Evolutionary conservation across 2,888 invertebrate genomes (phyloP).

Genomic region (Aricia artaxerxes): DNA sequence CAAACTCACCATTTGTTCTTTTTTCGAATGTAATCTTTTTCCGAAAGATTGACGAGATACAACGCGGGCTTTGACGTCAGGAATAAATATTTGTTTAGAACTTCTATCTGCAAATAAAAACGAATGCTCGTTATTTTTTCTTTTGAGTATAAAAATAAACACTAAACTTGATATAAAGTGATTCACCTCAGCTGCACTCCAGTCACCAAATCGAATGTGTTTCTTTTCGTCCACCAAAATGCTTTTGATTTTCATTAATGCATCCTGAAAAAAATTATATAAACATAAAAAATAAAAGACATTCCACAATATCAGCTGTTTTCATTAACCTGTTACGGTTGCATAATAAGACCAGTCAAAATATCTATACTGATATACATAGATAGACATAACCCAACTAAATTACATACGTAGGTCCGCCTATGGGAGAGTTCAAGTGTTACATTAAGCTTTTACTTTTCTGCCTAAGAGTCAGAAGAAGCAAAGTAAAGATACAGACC

Average conservation of each 20-base stretch:
- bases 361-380: too few species aligned
- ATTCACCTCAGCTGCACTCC: conserved; percentile 95
- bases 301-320: background rate
- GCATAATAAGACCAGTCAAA: too few species aligned
- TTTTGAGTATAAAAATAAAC: background rate
- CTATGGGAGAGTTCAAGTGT: too few species aligned
- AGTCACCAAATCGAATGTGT: conserved; percentile 95
- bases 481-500: too few species aligned
- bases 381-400: too few species aligned
- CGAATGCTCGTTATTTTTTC: background rate
- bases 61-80: conserved; percentile 98
- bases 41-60: conserved; percentile 97
- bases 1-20: conserved; percentile 96
- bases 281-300: background rate
- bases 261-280: conserved; percentile 83
- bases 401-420: too few species aligned
- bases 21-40: conserved; percentile 98
- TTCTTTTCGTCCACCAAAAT: conserved; percentile 93
- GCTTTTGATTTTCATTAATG: conserved; percentile 90
- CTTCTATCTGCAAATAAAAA: conserved; percentile 88
- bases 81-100: conserved; percentile 97
- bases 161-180: background rate
- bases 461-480: too few species aligned
- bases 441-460: too few species aligned
- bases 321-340: too few species aligned